A percentile compares a stretch with the other conserved stretches of the same genome.
Conservation (phyloP, 2,797 vertebrate species). For the Pseudopleuronectes americanus region DNA sequence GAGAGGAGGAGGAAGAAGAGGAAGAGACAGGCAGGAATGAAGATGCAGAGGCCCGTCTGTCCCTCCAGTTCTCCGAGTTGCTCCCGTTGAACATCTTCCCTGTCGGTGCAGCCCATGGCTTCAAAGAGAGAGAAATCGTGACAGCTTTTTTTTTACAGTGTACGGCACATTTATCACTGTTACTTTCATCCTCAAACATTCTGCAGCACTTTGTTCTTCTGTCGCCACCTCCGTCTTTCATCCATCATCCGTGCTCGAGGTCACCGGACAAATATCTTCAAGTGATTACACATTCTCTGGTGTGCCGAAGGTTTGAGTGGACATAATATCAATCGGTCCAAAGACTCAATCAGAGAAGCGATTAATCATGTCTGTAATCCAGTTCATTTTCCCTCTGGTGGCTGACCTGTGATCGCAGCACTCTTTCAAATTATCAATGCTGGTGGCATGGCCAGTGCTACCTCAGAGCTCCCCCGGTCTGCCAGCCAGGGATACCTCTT, state of each 20-base stretch:
- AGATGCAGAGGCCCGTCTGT: slow-evolving; percentile 78
- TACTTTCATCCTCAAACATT: slow-evolving; percentile 27
- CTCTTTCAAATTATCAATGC: slow-evolving; percentile 33
- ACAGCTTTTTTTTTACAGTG: background rate
- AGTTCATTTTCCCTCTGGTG: slow-evolving; percentile 12
- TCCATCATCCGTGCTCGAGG: slow-evolving; percentile 16
- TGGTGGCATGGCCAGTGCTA: background rate
- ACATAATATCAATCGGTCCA: slow-evolving; percentile 7
- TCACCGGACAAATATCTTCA: slow-evolving; percentile 18
- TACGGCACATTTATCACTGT: slow-evolving; percentile 4
- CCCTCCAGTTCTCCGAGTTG: slow-evolving; percentile 86
- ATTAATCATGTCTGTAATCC: slow-evolving; percentile 21
- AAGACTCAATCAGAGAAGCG: slow-evolving; percentile 15
- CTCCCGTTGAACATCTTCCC: slow-evolving; percentile 78
- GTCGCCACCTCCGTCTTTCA: slow-evolving; percentile 12
- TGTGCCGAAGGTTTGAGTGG: slow-evolving; percentile 4
- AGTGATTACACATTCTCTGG: slow-evolving; percentile 14
- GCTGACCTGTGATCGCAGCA: slow-evolving; percentile 16
- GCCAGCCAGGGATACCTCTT: slow-evolving; percentile 26
- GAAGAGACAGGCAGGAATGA: slow-evolving; percentile 57
- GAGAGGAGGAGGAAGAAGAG: slow-evolving; percentile 70
- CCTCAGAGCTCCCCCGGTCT: slow-evolving; percentile 18
- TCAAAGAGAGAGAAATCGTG: slow-evolving; percentile 19
- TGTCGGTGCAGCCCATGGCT: slow-evolving; percentile 71
- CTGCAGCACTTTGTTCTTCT: slow-evolving; percentile 26